phyloP scores from a whole-genome alignment of 64 coral and sea anemone species.

The Dendronephthya gigantea region DNA sequence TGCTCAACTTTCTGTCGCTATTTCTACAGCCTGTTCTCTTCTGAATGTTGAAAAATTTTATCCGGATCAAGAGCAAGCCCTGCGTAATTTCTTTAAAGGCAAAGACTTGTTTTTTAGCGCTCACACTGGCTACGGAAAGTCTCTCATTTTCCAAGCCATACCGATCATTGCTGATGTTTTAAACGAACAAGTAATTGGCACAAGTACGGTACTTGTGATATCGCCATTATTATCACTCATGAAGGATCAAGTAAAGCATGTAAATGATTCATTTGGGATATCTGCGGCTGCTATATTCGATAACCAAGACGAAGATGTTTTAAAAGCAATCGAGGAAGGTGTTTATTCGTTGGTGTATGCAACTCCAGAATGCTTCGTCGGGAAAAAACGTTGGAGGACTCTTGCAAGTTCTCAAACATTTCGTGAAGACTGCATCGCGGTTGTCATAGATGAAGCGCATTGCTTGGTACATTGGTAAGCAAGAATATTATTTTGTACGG shows the following conservation, averaged over 20 bases:
- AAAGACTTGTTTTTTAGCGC: background rate
- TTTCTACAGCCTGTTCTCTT: too few species aligned
- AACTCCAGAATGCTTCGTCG: too few species aligned
- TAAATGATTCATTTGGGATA: too few species aligned
- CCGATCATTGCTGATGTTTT: background rate
- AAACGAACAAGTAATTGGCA: background rate
- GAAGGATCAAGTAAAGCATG: too few species aligned
- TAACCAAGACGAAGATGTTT: background rate
- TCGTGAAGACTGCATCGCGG: too few species aligned
- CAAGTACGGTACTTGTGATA: background rate
- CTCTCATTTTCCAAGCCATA: background rate
- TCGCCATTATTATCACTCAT: background rate
- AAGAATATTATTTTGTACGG: too few species aligned
- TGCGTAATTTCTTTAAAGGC: background rate
- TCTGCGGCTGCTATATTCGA: background rate
- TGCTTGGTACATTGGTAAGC: too few species aligned
- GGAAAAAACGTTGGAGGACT: too few species aligned
- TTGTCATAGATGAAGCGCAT: too few species aligned
- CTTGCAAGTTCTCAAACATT: too few species aligned
- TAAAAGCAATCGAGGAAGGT: too few species aligned
- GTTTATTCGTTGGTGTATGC: too few species aligned
- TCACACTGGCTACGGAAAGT: background rate
- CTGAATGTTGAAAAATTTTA: background rate
- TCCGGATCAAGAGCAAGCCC: background rate
- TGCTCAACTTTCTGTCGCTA: background rate